Evolutionary conservation across 2,113 vertebrate species (phyloP).

Genomic region (Lamprologus speciosus): DNA sequence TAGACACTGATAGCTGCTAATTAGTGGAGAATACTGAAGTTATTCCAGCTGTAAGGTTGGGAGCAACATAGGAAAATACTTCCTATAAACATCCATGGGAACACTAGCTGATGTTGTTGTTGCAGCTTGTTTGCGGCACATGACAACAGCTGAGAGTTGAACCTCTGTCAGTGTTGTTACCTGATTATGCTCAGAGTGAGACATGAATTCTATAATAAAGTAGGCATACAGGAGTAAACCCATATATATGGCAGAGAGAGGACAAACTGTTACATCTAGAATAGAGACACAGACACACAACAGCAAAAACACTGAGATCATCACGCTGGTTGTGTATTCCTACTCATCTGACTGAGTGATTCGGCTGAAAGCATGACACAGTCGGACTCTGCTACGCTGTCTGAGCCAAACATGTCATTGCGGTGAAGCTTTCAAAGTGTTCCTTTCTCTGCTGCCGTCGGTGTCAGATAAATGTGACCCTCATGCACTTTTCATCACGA

Average conservation of each 20-base stretch:
- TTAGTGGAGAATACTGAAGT: not conserved
- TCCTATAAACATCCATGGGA: not conserved
- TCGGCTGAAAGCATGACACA: not conserved
- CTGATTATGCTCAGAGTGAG: accelerated
- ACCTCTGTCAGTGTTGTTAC: accelerated
- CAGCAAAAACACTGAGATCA: not conserved
- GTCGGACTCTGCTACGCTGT: accelerated
- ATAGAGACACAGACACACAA: not conserved
- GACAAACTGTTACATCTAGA: not conserved
- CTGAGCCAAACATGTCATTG: not conserved
- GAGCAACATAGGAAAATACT: not conserved
- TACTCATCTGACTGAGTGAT: not conserved
- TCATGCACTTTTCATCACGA: not conserved
- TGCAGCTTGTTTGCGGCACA: not conserved
- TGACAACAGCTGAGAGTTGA: not conserved
- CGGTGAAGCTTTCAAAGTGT: not conserved
- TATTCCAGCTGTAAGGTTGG: accelerated
- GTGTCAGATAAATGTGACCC: not conserved
- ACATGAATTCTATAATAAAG: not conserved
- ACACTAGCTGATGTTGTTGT: accelerated
- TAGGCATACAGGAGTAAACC: not conserved
- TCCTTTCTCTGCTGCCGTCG: not conserved
- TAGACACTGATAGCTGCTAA: not conserved
- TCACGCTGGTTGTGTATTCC: not conserved
- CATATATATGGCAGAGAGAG: not conserved